Evolutionary conservation across 2,113 vertebrate genomes (phyloP).

Genomic region (Anthoscopus minutus): DNA sequence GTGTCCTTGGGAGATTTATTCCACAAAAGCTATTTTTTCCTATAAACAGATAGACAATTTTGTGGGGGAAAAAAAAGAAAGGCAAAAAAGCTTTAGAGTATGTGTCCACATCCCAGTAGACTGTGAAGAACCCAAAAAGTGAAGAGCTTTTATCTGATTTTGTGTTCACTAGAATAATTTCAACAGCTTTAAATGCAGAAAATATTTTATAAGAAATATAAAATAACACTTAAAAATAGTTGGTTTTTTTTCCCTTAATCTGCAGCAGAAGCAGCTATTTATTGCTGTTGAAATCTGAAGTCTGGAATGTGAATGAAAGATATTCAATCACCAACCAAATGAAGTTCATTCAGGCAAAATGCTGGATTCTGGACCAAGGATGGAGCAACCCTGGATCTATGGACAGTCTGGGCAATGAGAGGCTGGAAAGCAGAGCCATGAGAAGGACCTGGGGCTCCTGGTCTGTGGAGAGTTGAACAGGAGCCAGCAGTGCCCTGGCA

Average conservation of each 20-base stretch:
- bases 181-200: background rate
- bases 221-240: background rate
- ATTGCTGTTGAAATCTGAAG: background rate
- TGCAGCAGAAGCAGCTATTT: background rate
- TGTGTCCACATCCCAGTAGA: background rate
- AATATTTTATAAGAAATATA: background rate
- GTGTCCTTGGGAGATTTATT: background rate
- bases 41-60: background rate
- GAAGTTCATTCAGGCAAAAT: background rate
- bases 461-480: fast-evolving
- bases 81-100: background rate
- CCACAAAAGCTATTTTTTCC: background rate
- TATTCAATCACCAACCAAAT: background rate
- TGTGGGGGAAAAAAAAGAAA: background rate
- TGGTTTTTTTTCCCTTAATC: background rate
- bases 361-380: fast-evolving
- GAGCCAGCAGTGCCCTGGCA: background rate
- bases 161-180: background rate
- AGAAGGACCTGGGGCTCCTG: background rate
- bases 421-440: background rate
- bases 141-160: background rate
- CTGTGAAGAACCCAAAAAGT: background rate
- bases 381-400: fast-evolving
- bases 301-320: background rate
- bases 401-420: background rate